These are phyloP conservation scores for Battus philenor DNA, from an alignment of 1,140 invertebrate genomes.

Conservation along the genomic window DNA sequence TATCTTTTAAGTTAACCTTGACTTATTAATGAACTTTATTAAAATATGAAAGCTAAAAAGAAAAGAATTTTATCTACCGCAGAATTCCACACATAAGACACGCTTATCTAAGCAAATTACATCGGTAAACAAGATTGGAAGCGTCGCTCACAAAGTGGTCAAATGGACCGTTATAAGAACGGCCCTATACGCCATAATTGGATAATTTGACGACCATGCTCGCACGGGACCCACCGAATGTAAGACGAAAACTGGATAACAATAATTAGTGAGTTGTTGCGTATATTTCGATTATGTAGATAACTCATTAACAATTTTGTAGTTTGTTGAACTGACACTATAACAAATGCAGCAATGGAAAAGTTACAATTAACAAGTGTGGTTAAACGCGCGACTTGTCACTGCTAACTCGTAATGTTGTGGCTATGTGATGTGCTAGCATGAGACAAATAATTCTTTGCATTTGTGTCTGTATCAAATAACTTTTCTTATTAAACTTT, in stretches of 20 bases:
- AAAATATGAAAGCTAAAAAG: too few species aligned
- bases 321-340: not conserved
- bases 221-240: not conserved
- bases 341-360: not conserved
- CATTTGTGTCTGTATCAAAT: too few species aligned
- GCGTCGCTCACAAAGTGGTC: constrained; percentile 1
- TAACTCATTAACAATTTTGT: not conserved
- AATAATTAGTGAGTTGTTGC: not conserved
- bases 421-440: too few species aligned
- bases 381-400: too few species aligned
- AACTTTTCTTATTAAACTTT: too few species aligned
- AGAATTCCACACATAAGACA: too few species aligned
- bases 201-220: constrained; percentile 7
- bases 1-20: too few species aligned
- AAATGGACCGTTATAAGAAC: constrained; percentile 6
- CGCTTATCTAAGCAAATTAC: constrained; percentile 13
- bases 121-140: constrained; percentile 14
- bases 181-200: constrained; percentile 7
- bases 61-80: too few species aligned
- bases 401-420: too few species aligned
- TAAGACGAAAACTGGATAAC: not conserved
- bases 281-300: not conserved
- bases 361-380: too few species aligned
- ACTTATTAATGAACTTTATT: too few species aligned
- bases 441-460: too few species aligned